Evolutionary conservation across 1,140 invertebrate species (phyloP).

Genomic region (Mesaphorura yosii): DNA sequence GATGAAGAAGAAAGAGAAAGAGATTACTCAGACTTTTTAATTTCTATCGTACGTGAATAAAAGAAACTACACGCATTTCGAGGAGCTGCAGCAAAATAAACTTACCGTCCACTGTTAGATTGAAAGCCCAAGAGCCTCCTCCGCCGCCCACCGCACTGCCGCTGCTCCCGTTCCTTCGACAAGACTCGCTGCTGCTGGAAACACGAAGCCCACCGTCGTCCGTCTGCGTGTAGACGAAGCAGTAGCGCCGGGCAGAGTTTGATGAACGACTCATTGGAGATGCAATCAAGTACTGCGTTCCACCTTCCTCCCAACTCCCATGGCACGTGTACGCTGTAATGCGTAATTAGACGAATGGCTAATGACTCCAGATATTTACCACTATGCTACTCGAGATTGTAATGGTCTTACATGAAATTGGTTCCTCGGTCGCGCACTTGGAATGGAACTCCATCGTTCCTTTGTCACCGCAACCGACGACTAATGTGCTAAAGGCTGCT

Average conservation of each 20-base stretch:
- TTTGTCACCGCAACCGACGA: conserved; percentile 32
- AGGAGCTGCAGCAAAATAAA: too few species aligned
- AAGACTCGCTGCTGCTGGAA: conserved; percentile 44
- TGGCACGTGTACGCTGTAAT: conserved; percentile 52
- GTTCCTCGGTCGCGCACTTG: conserved; percentile 32
- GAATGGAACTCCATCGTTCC: conserved; percentile 35
- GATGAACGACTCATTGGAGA: conserved; percentile 41
- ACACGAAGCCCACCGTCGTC: conserved; percentile 38
- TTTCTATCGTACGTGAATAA: too few species aligned
- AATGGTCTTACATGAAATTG: conserved; percentile 30
- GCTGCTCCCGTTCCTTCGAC: conserved; percentile 40
- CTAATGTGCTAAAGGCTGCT: conserved; percentile 26
- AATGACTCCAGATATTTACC: too few species aligned
- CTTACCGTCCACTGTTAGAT: conserved; percentile 45
- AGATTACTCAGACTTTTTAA: too few species aligned
- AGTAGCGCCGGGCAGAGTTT: conserved; percentile 46
- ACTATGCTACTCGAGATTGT: neutral
- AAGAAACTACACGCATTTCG: too few species aligned
- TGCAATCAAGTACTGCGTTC: conserved; percentile 51
- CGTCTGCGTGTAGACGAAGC: conserved; percentile 47
- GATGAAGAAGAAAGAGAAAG: too few species aligned
- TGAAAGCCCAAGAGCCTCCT: conserved; percentile 41
- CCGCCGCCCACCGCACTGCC: conserved; percentile 30
- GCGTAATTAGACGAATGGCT: conserved; percentile 22
- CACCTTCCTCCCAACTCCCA: conserved; percentile 54